A percentile compares a stretch with the other conserved stretches of the same genome.
phyloP scores from a whole-genome alignment of 2,113 vertebrate genomes.

The Lipophrys pholis region DNA sequence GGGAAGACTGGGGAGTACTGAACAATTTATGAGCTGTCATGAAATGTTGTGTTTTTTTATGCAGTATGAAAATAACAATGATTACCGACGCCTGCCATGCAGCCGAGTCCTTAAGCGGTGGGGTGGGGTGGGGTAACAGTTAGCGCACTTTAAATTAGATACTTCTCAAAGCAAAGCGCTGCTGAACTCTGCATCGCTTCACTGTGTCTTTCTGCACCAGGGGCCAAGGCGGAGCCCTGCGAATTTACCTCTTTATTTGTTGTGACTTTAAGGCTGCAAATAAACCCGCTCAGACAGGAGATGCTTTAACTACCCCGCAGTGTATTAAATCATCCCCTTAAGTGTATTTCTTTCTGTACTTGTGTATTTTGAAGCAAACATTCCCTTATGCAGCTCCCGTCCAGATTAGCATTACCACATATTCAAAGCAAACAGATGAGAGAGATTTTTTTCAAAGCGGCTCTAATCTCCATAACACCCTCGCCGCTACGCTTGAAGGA shows the following conservation, averaged over 20 bases:
- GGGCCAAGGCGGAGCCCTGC: slow-evolving; percentile 37
- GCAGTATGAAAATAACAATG: slow-evolving; percentile 48
- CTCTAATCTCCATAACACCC: slow-evolving; percentile 47
- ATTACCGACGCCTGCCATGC: slow-evolving; percentile 50
- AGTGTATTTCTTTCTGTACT: neutral
- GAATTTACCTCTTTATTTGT: slow-evolving; percentile 41
- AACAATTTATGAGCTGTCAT: slow-evolving; percentile 67
- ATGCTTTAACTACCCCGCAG: slow-evolving; percentile 18
- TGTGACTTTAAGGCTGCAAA: slow-evolving; percentile 29
- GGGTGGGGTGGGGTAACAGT: slow-evolving; percentile 7
- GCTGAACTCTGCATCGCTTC: neutral
- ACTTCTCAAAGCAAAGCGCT: neutral
- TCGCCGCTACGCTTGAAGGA: slow-evolving; percentile 33
- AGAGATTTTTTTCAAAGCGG: slow-evolving; percentile 48
- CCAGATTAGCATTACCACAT: slow-evolving; percentile 34
- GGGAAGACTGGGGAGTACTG: slow-evolving; percentile 51
- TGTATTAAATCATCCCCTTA: slow-evolving; percentile 19
- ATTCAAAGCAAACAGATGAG: slow-evolving; percentile 48
- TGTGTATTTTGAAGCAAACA: slow-evolving; percentile 55
- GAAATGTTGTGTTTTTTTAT: slow-evolving; percentile 44
- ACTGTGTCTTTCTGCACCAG: slow-evolving; percentile 20
- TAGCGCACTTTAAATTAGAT: neutral
- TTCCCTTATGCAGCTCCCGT: slow-evolving; percentile 36
- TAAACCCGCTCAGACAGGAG: slow-evolving; percentile 17
- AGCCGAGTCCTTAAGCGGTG: slow-evolving; percentile 16